Evolutionary conservation across 2,113 vertebrate genomes (phyloP), one percentile per base, ranked within the genome.

Genomic region (Solea senegalensis): DNA sequence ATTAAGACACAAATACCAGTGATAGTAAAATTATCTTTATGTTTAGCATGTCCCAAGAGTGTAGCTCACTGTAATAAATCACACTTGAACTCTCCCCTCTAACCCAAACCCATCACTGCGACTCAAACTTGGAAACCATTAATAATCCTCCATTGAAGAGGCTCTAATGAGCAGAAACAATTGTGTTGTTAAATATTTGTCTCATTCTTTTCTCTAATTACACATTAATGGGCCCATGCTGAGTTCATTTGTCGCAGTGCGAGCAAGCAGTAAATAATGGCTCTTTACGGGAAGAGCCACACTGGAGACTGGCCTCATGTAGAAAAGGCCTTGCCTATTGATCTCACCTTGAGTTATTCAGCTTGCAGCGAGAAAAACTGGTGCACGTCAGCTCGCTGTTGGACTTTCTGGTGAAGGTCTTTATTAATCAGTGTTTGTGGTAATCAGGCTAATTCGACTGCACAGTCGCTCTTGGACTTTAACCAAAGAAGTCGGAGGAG

Each of bases 141-240:
- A 83, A 80, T 63, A 72, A 80, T 68, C 1, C 62, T 21, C 49
- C 27, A 55, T 53, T 55, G 59, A 85, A 27, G 68, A 62, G 11
- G 27, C 70, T 82, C 68, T 87, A 86, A 84, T 83, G 83, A 84
- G 64, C 55, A 73, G 62, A 84, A 76, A 61, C 58, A 65, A 72
- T 73, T 16, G 50, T 65, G 81, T 58, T 80, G 82, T 81, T 87
- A 73, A 79, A 80, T 89, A 88, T 91, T 90, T 88, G 71, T 87
- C 79, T 72, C 48, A 16, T 86, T 90, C 74, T 74, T 78, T 80
- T 76, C 78, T 83, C 78, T 90, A 90, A 91, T 91, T 91, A 88
- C 84, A 82, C 88, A 78, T 85, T 82, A 91, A 90, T 89, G 80
- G 82, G 67, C 79, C 80, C 69, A 45, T 65, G 82, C 85, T 81